Base-by-base conservation (phyloP, 2,888 invertebrate genomes). In the Aradus depressus region DNA sequence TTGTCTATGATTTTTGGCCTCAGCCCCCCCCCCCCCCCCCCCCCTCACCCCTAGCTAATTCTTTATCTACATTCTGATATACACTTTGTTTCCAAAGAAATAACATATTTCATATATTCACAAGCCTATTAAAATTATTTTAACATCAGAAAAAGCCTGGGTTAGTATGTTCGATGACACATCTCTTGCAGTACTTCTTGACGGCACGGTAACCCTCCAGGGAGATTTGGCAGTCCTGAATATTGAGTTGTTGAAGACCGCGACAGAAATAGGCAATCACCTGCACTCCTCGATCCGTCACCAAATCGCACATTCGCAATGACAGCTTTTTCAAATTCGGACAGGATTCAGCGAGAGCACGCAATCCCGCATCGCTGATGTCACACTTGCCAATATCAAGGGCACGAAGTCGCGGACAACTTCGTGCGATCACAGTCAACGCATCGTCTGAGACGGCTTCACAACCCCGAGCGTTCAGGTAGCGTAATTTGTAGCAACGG, bases 401-500 rank as follows among this genome's bases (percentile, higher is more conserved):
- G 0, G 92, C 91, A 47, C 90, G 73, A 25, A 93, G 70, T 37
- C 91, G 75, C 1, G 88, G 85, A 65, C 92, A 92, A 10, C 85
- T 85, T 53, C 86, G 73, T 0, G 89, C 89, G 54, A 93, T 72
- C 1, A 87, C 84, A 44, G 87, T 84, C 58, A 92, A 81, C 5
- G 90, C 87, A 64, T 88, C 89, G 65, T 93, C 93, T n/a, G 90
- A 90, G 2, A 93, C 81, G 0, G 90, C 91, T 59, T 92, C 91
- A 64, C 92, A 93, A 5, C 92, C 92, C 39, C 93, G 75, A 1
- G 89, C 86, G 68, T 93, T 93, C 50, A 93, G 73, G 67, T 93
- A 93, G 21, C 88, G 74, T 44, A 93, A 69, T 66, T 89, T 90
- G 66, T 87, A 87, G 65, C 93, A 93, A 51, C 88, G 79, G 32